phyloP scores from a whole-genome alignment of 2,797 vertebrate species.

The Spondyliosoma cantharus region DNA sequence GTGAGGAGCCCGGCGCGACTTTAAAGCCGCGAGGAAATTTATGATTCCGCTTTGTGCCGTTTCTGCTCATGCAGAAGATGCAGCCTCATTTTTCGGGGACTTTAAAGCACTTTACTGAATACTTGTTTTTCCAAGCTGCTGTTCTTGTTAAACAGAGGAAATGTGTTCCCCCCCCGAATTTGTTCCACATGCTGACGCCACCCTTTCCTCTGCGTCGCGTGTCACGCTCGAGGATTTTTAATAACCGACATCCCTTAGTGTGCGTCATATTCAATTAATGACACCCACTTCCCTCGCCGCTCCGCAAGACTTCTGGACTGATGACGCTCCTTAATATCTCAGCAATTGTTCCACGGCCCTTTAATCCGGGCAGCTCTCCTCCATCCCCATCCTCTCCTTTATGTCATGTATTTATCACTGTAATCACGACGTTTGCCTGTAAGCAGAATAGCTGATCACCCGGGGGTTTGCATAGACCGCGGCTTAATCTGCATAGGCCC shows the following conservation, averaged over 20 bases:
- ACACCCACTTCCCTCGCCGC: constrained; percentile 58
- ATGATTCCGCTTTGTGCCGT: constrained; percentile 8
- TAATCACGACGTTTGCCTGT: constrained; percentile 75
- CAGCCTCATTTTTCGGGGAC: constrained; percentile 14
- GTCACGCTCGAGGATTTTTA: constrained; percentile 56
- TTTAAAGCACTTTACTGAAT: constrained; percentile 18
- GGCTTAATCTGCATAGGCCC: constrained; percentile 68
- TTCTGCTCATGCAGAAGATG: constrained; percentile 23
- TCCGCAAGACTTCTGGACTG: constrained; percentile 45
- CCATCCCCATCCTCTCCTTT: constrained; percentile 61
- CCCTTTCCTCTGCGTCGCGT: constrained; percentile 1
- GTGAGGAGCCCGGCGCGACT: constrained; percentile 44
- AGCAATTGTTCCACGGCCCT: constrained; percentile 52
- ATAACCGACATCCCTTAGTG: constrained; percentile 53
- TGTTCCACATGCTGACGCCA: constrained; percentile 19
- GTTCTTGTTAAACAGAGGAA: constrained; percentile 9
- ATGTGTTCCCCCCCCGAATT: background rate
- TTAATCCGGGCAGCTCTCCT: constrained; percentile 48
- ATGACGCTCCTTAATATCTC: constrained; percentile 67
- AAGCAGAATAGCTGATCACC: constrained; percentile 69
- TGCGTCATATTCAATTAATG: constrained; percentile 71
- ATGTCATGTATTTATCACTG: constrained; percentile 76
- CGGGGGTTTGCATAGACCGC: constrained; percentile 42
- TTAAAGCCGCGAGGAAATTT: constrained; percentile 41
- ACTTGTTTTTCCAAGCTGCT: constrained; percentile 19